Base-by-base conservation (phyloP, 2,888 invertebrate species). In the Oligia strigilis region DNA sequence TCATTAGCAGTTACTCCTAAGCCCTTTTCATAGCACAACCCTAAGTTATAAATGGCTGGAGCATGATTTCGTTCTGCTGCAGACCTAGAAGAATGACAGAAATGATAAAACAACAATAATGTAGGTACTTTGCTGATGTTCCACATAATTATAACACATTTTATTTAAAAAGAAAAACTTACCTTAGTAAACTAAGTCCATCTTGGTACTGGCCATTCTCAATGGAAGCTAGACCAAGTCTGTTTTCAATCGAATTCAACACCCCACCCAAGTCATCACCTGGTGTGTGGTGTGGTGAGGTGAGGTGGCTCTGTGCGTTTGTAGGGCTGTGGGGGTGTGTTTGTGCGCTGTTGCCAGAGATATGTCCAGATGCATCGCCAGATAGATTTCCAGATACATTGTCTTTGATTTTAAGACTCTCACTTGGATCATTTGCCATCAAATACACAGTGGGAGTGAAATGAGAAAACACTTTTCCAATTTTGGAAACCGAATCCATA, bases 1-100 rank as follows among this genome's bases (percentile, higher is more conserved):
- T 97, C 96, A 95, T 98, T 97, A 82, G 96, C 94, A 64, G 95
- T 92, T 4, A 98, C 97, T 80, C 98, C 98, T 77, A 98, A 93
- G 0, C 98, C 98, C 89, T 97, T 95, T 93, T 98, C 98, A 93
- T 98, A 98, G 91, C 98, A 98, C 52, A 98, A 91, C 2, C 97
- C 98, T 83, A 98, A 95, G 92, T 98, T 98, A 90, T 97, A 98
- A 82, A 97, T 95, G 58, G 98, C 98, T 84, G 97, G 97, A 75
- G 97, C 95, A 92, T 98, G 97, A 85, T 97, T 97, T 73, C 97
- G 95, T 87, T 96, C 96, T 40, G 97, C 97, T 83, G 98, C 98
- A 78, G 96, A 97, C 87, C 97, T 97, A 84, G 65, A 81, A 80
- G 8, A 72, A 75, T 43, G 14, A 77, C 19, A 69, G 8, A 67